A percentile compares a stretch with the other conserved stretches of the same genome.
These are phyloP conservation scores for Alloplasta piceator DNA, from an alignment of 2,888 invertebrate genomes.

Conservation along the genomic window DNA sequence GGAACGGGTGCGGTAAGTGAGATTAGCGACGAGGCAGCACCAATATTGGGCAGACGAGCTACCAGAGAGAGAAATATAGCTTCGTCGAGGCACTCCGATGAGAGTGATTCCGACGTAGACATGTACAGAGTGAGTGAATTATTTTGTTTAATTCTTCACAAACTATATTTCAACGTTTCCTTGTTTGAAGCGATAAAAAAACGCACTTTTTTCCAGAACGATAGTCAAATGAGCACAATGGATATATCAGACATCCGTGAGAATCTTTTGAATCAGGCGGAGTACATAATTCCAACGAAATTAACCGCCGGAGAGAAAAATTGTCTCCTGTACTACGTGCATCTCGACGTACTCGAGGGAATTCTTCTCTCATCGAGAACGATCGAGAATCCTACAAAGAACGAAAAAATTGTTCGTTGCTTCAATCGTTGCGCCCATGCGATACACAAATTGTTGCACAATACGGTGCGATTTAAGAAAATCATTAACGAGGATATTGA, in stretches of 20 bases:
- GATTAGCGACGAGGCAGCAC: slow-evolving; percentile 87
- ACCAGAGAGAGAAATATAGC: slow-evolving; percentile 85
- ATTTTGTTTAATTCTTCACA: slow-evolving; percentile 32
- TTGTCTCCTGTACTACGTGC: slow-evolving; percentile 90
- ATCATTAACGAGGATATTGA: slow-evolving; percentile 84
- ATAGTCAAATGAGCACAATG: slow-evolving; percentile 87
- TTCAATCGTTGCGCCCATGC: slow-evolving; percentile 89
- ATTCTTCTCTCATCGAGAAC: slow-evolving; percentile 86
- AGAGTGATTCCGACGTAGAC: slow-evolving; percentile 91
- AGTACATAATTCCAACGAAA: slow-evolving; percentile 85
- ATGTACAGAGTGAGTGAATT: slow-evolving; percentile 85
- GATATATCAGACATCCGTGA: slow-evolving; percentile 90
- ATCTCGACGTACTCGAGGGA: slow-evolving; percentile 89
- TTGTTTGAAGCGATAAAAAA: neutral
- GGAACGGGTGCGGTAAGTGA: slow-evolving; percentile 86
- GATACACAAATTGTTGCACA: slow-evolving; percentile 90
- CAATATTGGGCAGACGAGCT: slow-evolving; percentile 87
- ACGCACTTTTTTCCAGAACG: slow-evolving; percentile 84
- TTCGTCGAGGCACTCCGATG: slow-evolving; percentile 86
- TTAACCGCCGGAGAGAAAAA: slow-evolving; percentile 90
- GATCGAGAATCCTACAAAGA: slow-evolving; percentile 82
- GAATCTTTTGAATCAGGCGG: slow-evolving; percentile 89
- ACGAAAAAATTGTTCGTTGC: slow-evolving; percentile 87
- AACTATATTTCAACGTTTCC: neutral
- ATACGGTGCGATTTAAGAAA: slow-evolving; percentile 87